phyloP scores from a whole-genome alignment of 1,140 invertebrate genomes.

The Anthonomus grandis region DNA sequence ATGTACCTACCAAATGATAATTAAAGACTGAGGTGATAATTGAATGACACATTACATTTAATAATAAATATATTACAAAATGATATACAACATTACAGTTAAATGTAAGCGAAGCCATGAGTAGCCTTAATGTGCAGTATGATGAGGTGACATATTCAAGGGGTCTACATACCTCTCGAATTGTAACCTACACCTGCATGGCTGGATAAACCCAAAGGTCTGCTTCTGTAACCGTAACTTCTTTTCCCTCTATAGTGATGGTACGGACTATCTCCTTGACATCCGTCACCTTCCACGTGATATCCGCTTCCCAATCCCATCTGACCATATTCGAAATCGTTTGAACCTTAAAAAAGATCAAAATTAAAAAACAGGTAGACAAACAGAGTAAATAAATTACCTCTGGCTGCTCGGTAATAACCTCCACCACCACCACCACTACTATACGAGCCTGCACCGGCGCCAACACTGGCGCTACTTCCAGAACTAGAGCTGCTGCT shows the following conservation, averaged over 20 bases:
- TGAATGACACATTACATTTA: too few relatives aligned
- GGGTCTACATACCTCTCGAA: constrained; percentile 5
- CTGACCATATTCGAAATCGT: constrained; percentile 8
- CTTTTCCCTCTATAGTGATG: constrained; percentile 2
- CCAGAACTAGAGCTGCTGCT: constrained; percentile 28
- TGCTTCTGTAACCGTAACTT: constrained; percentile 14
- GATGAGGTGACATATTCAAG: too few relatives aligned
- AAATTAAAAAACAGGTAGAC: neutral
- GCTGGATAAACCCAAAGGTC: constrained; percentile 10
- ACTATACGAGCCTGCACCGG: constrained; percentile 22
- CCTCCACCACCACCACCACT: constrained; percentile 14
- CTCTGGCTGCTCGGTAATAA: constrained; percentile 26
- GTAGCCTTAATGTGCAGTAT: too few relatives aligned
- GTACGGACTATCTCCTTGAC: constrained; percentile 12
- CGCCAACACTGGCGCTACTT: constrained; percentile 19
- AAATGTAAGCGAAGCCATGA: too few relatives aligned
- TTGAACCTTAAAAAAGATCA: constrained; percentile 1
- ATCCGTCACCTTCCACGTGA: neutral
- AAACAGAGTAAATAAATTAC: constrained; percentile 7
- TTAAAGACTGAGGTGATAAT: too few relatives aligned
- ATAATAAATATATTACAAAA: too few relatives aligned
- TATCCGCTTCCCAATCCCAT: neutral
- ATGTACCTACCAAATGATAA: too few relatives aligned
- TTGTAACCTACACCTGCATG: neutral
- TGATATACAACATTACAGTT: too few relatives aligned